phyloP scores from a whole-genome alignment of 2,113 vertebrate species.

The Halichoeres trimaculatus region DNA sequence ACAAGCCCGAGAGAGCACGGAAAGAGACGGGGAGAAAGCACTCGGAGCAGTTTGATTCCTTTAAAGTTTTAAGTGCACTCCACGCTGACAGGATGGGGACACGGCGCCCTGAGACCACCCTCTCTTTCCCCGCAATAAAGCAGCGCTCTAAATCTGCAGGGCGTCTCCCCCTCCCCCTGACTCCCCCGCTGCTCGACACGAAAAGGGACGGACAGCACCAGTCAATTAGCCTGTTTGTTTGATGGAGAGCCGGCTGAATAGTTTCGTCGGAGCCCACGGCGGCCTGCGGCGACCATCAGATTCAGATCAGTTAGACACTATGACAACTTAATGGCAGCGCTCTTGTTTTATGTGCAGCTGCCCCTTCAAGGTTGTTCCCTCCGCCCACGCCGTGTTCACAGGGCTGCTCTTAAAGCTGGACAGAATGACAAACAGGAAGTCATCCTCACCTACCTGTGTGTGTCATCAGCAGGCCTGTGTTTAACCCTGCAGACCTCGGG shows the following conservation, averaged over 20 bases:
- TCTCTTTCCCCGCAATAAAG: conserved; percentile 27
- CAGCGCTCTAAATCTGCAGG: conserved; percentile 28
- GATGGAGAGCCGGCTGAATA: conserved; percentile 40
- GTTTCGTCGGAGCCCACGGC: conserved; percentile 36
- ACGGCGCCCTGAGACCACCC: conserved; percentile 39
- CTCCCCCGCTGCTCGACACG: conserved; percentile 6
- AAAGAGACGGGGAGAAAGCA: conserved; percentile 4
- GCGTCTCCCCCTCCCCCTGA: conserved; percentile 11
- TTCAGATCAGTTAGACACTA: conserved; percentile 49
- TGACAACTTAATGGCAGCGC: conserved; percentile 54
- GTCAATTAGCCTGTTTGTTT: conserved; percentile 43
- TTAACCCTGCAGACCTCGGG: not conserved
- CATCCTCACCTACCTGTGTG: conserved; percentile 14
- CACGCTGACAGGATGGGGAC: conserved; percentile 48
- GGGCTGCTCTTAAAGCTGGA: conserved; percentile 31
- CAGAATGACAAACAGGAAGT: conserved; percentile 43
- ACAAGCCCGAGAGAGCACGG: conserved; percentile 5
- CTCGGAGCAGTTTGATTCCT: conserved; percentile 47
- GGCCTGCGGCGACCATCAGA: conserved; percentile 48
- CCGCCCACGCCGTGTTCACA: conserved; percentile 22
- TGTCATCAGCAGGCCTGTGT: conserved; percentile 25
- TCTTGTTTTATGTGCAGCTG: conserved; percentile 54
- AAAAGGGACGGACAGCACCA: conserved; percentile 16
- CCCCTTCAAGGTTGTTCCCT: conserved; percentile 51
- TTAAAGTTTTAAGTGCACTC: conserved; percentile 56